phyloP scores from a whole-genome alignment of 2,888 invertebrate species.

The Drosophila antonietae region DNA sequence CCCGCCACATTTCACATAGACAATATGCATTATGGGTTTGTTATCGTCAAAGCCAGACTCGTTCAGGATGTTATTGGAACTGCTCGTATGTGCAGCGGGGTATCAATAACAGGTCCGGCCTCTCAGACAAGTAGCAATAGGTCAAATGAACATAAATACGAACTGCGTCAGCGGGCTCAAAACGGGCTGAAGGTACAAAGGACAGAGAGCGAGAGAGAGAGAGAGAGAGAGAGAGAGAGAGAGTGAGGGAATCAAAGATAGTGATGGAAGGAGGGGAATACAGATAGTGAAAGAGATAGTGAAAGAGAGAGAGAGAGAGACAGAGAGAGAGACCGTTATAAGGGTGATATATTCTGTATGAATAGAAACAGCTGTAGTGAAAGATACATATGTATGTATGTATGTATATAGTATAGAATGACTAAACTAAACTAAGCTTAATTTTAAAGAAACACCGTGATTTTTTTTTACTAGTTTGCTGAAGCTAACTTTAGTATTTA shows the following conservation, averaged over 20 bases:
- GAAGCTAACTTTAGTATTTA: no score
- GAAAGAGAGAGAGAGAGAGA: not conserved
- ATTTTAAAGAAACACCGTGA: not conserved
- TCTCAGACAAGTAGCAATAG: slow-evolving; percentile 38
- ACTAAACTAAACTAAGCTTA: not conserved
- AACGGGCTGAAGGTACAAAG: slow-evolving; percentile 1
- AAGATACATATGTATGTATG: no score
- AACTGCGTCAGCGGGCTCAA: not conserved
- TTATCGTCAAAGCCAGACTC: slow-evolving; percentile 41
- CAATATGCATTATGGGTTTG: slow-evolving; percentile 23
- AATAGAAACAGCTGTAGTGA: slow-evolving; percentile 4
- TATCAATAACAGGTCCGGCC: slow-evolving; percentile 47
- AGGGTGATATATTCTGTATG: slow-evolving; percentile 4
- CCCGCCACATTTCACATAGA: slow-evolving; percentile 13
- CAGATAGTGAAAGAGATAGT: not conserved
- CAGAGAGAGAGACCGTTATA: no score
- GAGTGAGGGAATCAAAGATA: no score
- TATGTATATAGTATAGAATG: not conserved
- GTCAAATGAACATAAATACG: slow-evolving; percentile 51
- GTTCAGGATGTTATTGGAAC: slow-evolving; percentile 43
- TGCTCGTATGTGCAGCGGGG: not conserved
- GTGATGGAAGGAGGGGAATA: not conserved
- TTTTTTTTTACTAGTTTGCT: no score
- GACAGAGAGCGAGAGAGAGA: not conserved
- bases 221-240: not conserved